phyloP scores from a whole-genome alignment of 2,888 invertebrate species.

The Spodoptera picta region DNA sequence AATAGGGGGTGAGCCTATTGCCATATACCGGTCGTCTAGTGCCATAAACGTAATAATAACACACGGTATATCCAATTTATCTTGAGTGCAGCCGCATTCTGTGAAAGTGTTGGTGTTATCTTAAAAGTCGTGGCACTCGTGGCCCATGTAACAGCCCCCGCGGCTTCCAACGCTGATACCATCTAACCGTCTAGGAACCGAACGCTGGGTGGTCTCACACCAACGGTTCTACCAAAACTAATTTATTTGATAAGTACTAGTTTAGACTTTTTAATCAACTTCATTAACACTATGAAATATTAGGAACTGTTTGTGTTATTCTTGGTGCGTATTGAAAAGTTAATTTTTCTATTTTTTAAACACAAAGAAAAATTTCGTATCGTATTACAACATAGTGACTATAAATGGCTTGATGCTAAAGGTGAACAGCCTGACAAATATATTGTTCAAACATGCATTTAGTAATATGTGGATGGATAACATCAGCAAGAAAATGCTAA shows the following conservation, averaged over 20 bases:
- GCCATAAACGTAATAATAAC: constrained; percentile 8
- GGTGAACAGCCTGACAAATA: no score
- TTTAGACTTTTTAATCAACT: neutral
- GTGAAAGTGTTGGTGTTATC: constrained; percentile 40
- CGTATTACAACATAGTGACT: no score
- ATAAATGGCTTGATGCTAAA: no score
- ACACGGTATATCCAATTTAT: constrained; percentile 25
- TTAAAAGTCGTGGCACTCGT: constrained; percentile 16
- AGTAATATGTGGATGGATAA: no score
- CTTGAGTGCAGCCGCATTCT: constrained; percentile 35
- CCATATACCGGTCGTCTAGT: no score
- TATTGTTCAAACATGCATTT: no score
- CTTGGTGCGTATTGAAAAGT: no score
- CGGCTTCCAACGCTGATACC: constrained; percentile 36
- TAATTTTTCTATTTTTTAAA: no score
- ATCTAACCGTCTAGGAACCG: constrained; percentile 29
- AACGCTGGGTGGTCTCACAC: constrained; percentile 44
- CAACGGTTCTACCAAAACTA: constrained; percentile 20
- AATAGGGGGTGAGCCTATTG: no score
- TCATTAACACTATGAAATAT: constrained; percentile 22
- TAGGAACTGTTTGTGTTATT: neutral
- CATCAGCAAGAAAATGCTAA: no score
- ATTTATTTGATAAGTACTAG: constrained; percentile 30
- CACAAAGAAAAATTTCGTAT: no score
- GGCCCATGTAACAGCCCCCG: constrained; percentile 36